Conservation (phyloP, 2,797 vertebrate species). For the Microcaecilia unicolor region DNA sequence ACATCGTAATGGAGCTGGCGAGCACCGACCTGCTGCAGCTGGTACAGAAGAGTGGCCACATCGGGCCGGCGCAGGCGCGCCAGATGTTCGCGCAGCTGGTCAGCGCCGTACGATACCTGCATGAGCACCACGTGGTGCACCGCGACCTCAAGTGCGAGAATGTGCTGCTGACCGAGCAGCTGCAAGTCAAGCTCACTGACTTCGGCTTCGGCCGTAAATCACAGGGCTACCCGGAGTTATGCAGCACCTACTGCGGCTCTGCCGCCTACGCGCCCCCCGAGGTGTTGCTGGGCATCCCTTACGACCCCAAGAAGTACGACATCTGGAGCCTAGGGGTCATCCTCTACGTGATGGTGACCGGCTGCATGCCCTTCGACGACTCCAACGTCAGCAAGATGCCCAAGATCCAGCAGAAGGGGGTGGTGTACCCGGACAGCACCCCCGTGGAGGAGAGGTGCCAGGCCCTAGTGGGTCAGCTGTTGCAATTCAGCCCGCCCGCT, state of each 20-base stretch:
- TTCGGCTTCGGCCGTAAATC: conserved; percentile 59
- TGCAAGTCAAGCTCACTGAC: conserved; percentile 54
- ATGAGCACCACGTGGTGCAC: conserved; percentile 57
- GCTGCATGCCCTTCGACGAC: conserved; percentile 56
- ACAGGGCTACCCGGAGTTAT: conserved; percentile 36
- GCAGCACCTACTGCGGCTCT: conserved; percentile 61
- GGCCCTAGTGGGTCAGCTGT: conserved; percentile 47
- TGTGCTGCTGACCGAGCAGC: conserved; percentile 51
- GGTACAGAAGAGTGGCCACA: conserved; percentile 37
- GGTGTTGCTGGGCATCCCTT: conserved; percentile 56
- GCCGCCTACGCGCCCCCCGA: conserved; percentile 57
- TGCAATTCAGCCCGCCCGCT: conserved; percentile 41
- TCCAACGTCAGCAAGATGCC: conserved; percentile 40
- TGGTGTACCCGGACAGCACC: conserved; percentile 39
- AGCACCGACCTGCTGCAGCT: conserved; percentile 52
- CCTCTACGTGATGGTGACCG: conserved; percentile 62
- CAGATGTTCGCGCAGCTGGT: conserved; percentile 58
- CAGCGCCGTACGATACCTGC: conserved; percentile 54
- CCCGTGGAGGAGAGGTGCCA: conserved; percentile 40
- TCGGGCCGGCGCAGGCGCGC: conserved; percentile 40
- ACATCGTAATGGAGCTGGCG: conserved; percentile 64
- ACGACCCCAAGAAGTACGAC: conserved; percentile 60
- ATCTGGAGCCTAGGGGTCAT: conserved; percentile 66
- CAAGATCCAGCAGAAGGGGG: conserved; percentile 46
- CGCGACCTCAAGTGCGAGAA: conserved; percentile 69